These are phyloP conservation scores for Lepidothrix coronata DNA, from an alignment of 2,113 vertebrate species.

Conservation along the genomic window DNA sequence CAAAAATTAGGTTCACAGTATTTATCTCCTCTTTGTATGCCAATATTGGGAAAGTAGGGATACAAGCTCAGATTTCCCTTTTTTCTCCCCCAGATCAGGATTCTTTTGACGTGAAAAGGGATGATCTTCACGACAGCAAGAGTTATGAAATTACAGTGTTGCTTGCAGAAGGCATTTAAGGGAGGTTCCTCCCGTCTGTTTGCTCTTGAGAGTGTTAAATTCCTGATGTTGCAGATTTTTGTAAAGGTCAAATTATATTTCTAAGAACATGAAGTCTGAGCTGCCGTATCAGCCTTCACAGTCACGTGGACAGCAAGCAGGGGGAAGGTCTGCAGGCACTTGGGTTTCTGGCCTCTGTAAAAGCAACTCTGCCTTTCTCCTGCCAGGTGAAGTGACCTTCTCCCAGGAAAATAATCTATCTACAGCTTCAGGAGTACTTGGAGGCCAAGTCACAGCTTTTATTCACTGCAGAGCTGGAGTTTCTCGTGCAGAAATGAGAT, in stretches of 20 bases:
- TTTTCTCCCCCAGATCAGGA: background rate
- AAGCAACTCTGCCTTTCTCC: background rate
- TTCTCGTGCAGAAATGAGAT: background rate
- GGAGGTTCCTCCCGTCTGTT: slow-evolving; percentile 33
- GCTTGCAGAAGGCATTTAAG: background rate
- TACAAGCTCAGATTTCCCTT: slow-evolving; percentile 35
- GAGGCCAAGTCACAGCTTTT: background rate
- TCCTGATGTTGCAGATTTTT: background rate
- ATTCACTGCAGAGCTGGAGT: background rate
- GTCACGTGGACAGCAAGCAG: background rate
- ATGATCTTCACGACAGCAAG: background rate
- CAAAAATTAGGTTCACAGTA: background rate
- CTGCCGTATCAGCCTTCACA: background rate
- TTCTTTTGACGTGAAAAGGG: background rate
- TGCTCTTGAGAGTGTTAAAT: background rate
- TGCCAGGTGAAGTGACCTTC: background rate
- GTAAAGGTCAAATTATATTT: background rate
- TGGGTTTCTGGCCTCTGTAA: background rate
- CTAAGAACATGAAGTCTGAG: background rate
- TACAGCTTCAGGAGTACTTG: background rate
- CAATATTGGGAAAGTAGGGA: background rate
- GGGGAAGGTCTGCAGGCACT: background rate
- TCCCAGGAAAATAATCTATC: background rate
- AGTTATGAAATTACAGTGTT: background rate
- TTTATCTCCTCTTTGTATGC: background rate